Evolutionary conservation across 2,113 vertebrate species (phyloP), one percentile per base, ranked within the genome.

Genomic region (Leuciscus idus): DNA sequence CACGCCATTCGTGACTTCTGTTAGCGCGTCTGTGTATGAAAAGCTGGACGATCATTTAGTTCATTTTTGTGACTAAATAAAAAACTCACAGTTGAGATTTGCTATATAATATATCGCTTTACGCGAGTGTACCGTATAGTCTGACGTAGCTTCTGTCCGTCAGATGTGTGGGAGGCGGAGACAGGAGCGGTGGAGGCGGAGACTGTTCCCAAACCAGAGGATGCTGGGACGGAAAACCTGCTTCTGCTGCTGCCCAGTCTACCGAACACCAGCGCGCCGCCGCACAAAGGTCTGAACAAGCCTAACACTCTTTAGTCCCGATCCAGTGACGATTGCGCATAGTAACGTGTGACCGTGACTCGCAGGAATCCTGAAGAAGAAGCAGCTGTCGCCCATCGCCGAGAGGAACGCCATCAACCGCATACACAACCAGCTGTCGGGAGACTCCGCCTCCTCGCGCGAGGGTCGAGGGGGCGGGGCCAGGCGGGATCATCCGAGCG

Each of bases 321-420:
- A 21, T 57, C 55, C 7, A 8, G 3, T 57, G 55, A 23, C 0
- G 19, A 23, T 1, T 23, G 55, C 19, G 2, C 21, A 23, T 57
- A 23, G 19, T 57, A 17, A 46, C 13, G 8, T 4, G 9, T 70
- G 88, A 83, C 11, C 5, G 13, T 43, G 62, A 2, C 15, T 17
- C 10, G 30, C 91, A 98, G 97, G 97, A 36, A 98, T 98, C 89
- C 93, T 98, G 46, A 98, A 97, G 93, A 95, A 94, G 92, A 96
- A 97, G 91, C 94, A 94, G 88, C 94, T 97, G 50, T 96, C 97
- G 61, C 93, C 96, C 0, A 96, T 97, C 73, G 95, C 95, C 0
- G 97, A 98, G 91, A 93, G 95, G 87, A 96, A 96, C 85, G 94
- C 95, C 72, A 92, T 97, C 77, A 94, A 93, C 55, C 91, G 86